phyloP scores from a whole-genome alignment of 2,888 invertebrate genomes.

The Stenichneumon culpator region DNA sequence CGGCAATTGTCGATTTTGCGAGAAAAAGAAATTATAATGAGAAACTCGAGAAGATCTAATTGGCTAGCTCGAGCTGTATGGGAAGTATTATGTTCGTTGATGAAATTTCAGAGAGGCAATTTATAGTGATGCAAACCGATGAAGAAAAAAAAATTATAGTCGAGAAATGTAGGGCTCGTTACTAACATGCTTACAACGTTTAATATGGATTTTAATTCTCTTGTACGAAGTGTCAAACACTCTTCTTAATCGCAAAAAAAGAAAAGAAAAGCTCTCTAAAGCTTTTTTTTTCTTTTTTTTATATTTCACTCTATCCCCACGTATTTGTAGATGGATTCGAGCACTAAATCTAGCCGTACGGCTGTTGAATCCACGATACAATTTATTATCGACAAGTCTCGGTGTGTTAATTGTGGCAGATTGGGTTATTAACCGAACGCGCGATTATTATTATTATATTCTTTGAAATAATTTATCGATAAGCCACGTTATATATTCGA shows the following conservation, averaged over 20 bases:
- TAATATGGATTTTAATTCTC: slow-evolving; percentile 69
- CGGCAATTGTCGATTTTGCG: slow-evolving; percentile 5
- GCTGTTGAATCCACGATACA: slow-evolving; percentile 55
- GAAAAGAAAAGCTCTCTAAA: not conserved
- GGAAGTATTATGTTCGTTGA: slow-evolving; percentile 21
- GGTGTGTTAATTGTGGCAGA: slow-evolving; percentile 79
- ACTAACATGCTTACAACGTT: slow-evolving; percentile 77
- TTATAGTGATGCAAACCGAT: slow-evolving; percentile 44
- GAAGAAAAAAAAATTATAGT: slow-evolving; percentile 77
- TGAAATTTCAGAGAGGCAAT: slow-evolving; percentile 52
- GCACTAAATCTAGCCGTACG: slow-evolving; percentile 14
- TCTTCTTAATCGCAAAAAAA: slow-evolving; percentile 62
- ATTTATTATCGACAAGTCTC: slow-evolving; percentile 82
- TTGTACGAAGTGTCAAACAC: slow-evolving; percentile 68
- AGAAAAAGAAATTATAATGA: not conserved
- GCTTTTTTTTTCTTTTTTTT: slow-evolving; percentile 33
- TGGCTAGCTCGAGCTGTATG: not conserved
- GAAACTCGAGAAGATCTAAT: slow-evolving; percentile 7
- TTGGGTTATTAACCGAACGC: slow-evolving; percentile 74
- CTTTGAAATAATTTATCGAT: slow-evolving; percentile 18
- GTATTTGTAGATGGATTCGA: slow-evolving; percentile 21
- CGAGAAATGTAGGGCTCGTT: slow-evolving; percentile 80
- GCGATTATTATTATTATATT: slow-evolving; percentile 21
- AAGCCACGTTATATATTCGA: slow-evolving; percentile 46
- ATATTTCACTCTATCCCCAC: slow-evolving; percentile 20